Conservation (phyloP, 2,888 invertebrate genomes). For the Philaethria dido region DNA sequence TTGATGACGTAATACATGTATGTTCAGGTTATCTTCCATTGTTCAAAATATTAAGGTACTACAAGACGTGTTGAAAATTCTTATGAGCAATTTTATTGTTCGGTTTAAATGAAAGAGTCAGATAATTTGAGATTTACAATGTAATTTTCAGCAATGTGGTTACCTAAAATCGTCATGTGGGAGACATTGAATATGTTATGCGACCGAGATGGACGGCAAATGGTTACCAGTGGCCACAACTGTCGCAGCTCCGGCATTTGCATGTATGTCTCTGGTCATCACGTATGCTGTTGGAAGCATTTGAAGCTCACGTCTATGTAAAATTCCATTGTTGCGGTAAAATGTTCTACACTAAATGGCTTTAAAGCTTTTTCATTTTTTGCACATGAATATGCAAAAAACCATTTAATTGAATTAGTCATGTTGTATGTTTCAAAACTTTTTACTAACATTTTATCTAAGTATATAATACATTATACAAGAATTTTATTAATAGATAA, state of each 20-base stretch:
- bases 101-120: background rate
- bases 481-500: background rate
- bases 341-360: background rate
- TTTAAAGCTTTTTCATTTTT: background rate
- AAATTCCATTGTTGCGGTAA: slow-evolving; percentile 5
- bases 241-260: slow-evolving; percentile 33
- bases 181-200: slow-evolving; percentile 18
- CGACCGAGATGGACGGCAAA: slow-evolving; percentile 28
- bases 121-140: slow-evolving; percentile 12
- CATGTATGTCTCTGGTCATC: slow-evolving; percentile 33
- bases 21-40: background rate
- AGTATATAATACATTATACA: background rate
- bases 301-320: slow-evolving; percentile 15
- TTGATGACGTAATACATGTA: too few relatives aligned
- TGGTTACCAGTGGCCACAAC: slow-evolving; percentile 27
- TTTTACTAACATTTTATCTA: background rate
- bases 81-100: slow-evolving; percentile 1
- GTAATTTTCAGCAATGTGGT: slow-evolving; percentile 28
- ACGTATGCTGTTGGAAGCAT: slow-evolving; percentile 34
- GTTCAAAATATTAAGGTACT: background rate
- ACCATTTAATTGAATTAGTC: background rate
- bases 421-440: background rate
- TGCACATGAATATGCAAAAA: background rate
- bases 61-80: background rate
- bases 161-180: slow-evolving; percentile 10